phyloP scores from a whole-genome alignment of 2,113 vertebrate species.

The Numenius arquata region DNA sequence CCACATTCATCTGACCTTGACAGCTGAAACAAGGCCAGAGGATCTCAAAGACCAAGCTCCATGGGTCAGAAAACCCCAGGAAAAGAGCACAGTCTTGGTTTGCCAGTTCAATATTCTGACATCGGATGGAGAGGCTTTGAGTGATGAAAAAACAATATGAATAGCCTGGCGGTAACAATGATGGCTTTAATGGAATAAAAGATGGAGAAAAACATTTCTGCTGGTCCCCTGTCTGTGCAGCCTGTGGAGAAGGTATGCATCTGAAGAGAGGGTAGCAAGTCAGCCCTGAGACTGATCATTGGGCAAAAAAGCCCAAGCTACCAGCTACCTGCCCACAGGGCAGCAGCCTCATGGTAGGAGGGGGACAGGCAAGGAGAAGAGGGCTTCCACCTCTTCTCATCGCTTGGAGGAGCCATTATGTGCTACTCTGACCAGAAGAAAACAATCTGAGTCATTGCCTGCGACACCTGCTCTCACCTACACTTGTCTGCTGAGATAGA shows the following conservation, averaged over 20 bases:
- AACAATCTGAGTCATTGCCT: background rate
- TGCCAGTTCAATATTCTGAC: background rate
- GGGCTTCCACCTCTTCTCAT: background rate
- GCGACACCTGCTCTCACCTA: background rate
- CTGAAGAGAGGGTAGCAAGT: background rate
- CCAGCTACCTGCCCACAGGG: too few relatives aligned
- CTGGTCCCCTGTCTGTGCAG: background rate
- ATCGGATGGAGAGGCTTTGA: background rate
- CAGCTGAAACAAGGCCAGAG: background rate
- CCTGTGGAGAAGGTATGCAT: background rate
- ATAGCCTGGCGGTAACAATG: background rate
- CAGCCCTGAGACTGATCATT: background rate
- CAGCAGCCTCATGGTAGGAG: background rate
- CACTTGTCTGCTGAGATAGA: background rate
- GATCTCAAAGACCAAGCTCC: background rate
- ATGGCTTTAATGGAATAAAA: background rate
- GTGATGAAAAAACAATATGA: background rate
- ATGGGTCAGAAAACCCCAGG: background rate
- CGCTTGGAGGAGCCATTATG: background rate
- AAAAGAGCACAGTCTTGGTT: background rate
- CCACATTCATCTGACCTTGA: slow-evolving; percentile 39
- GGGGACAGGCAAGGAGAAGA: background rate
- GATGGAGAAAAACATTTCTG: background rate
- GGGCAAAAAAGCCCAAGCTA: fast-evolving
- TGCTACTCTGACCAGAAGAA: background rate